Evolutionary conservation across 2,797 vertebrate genomes (phyloP), one percentile per base, ranked within the genome.

Genomic region (Cossypha niveicapilla): DNA sequence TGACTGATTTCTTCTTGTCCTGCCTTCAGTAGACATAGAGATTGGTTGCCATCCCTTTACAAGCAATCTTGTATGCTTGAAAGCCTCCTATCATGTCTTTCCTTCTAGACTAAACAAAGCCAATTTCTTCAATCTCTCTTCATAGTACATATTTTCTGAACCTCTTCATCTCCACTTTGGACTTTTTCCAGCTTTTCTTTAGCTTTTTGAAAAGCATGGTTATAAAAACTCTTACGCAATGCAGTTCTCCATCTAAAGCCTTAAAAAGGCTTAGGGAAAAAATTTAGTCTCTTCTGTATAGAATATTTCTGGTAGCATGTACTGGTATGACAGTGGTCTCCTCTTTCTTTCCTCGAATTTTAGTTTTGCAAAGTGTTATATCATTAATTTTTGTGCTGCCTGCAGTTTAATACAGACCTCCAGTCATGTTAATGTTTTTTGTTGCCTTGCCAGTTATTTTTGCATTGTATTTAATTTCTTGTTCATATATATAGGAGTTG

Each of bases 41-140:
- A 44, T 82, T 53, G 45, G 53, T 92, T 86, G 14, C 71, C 37
- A 21, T 67, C 37, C 25, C 44, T 16, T 76, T 61, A 65, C 22
- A 61, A 65, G 32, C 35, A 57, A 13, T 65, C 45, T 67, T 91
- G 42, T 57, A 39, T 0, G 3, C 34, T 15, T 63, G 63, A 83
- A 83, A 90, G 27, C 57, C 39, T 93, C 30, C 41, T 57, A 37
- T 83, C 53, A 16, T 27, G 18, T 53, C 53, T 86, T 7, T 34
- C 22, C 44, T 80, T 68, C 54, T 77, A 92, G 77, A 86, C 86
- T 92, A 92, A 94, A 76, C 72, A 95, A 92, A 90, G 9, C 28
- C 2, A 35, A 8, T 74, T 85, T 83, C 68, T 90, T 88, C 42
- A 73, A 9, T 68, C 47, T 90, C 21, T 89, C 42, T 79, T 85